These are phyloP conservation scores for Geophilus truncorum DNA, from an alignment of 2,888 invertebrate genomes.

Conservation along the genomic window DNA sequence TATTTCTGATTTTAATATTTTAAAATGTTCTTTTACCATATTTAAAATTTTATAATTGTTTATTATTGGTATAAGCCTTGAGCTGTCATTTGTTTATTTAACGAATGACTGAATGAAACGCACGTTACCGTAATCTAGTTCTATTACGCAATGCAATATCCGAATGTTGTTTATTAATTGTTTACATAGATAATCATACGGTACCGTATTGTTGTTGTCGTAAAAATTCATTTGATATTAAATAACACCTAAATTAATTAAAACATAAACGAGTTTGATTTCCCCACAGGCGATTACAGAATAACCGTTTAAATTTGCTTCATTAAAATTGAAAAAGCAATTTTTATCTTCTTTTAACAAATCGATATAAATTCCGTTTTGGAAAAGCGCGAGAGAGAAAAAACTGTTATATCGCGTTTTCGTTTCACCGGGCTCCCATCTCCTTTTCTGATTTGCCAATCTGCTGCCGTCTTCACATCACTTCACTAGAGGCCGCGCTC, in stretches of 20 bases:
- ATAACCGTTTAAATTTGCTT: neutral
- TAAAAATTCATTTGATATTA: no score
- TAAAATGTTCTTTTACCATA: no score
- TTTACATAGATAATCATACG: no score
- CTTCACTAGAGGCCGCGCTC: neutral
- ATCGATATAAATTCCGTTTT: neutral
- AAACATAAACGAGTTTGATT: neutral
- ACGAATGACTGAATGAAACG: no score
- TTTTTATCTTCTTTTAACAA: neutral
- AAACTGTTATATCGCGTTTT: neutral
- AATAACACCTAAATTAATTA: neutral
- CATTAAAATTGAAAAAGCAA: neutral
- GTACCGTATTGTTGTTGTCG: no score
- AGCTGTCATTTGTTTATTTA: no score
- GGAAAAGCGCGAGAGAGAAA: neutral
- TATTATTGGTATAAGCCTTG: no score
- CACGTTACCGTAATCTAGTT: no score
- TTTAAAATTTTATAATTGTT: no score
- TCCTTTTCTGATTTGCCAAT: slow-evolving; percentile 2
- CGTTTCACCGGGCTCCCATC: neutral
- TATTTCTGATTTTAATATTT: no score
- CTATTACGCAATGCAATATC: no score
- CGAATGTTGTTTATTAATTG: no score
- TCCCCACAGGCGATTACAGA: neutral
- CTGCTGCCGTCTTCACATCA: neutral